These are phyloP conservation scores for cat (Felis catus) DNA, from an alignment of 2,113 vertebrate genomes.

Conservation along the genomic window DNA sequence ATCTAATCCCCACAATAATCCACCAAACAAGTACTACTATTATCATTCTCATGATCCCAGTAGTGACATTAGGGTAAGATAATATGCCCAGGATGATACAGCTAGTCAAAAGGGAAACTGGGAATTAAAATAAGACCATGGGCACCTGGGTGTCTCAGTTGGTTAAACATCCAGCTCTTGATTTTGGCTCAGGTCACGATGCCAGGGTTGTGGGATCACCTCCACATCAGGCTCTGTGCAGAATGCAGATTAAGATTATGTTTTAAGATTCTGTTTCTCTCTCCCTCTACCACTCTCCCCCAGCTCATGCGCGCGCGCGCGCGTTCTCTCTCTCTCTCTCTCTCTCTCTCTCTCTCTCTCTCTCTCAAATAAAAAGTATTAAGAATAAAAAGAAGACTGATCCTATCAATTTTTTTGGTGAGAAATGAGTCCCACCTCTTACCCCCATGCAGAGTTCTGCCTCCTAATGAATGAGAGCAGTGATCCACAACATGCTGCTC, in stretches of 20 bases:
- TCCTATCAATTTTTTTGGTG: background rate
- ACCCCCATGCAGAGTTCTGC: accelerated
- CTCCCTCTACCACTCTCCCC: no score
- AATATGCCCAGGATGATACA: background rate
- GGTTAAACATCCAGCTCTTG: no score
- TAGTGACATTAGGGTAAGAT: background rate
- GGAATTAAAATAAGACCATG: background rate
- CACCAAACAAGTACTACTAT: background rate
- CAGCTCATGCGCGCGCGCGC: no score
- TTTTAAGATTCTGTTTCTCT: no score
- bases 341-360: no score
- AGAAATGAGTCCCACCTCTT: background rate
- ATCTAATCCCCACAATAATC: background rate
- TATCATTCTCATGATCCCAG: background rate
- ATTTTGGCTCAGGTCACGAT: no score
- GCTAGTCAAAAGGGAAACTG: background rate
- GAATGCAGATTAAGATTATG: no score
- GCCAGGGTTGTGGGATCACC: no score
- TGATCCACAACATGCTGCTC: accelerated
- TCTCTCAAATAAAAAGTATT: no score
- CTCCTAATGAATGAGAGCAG: background rate
- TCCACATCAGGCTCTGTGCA: no score
- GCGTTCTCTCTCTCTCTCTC: no score
- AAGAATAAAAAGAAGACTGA: background rate
- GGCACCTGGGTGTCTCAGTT: no score